Base-by-base conservation (phyloP, 2,797 vertebrate genomes). In the Scomberomorus guttatus region DNA sequence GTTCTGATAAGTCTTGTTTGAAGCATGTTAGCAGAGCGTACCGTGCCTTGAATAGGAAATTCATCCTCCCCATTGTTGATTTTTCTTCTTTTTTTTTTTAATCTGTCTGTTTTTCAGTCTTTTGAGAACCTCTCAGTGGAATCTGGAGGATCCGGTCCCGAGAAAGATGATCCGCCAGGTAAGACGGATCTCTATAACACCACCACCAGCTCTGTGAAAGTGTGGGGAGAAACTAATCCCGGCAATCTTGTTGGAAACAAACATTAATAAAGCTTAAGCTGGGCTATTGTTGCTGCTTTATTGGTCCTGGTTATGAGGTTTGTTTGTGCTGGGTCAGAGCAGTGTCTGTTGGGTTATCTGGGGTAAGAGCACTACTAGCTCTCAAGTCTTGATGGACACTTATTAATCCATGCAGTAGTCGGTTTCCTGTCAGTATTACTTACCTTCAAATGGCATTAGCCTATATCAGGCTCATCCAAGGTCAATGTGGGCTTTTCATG, bases 81-180 rank as follows among this genome's bases (percentile, higher is more conserved):
- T 50, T 34, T 42, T 46, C 71, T 34, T 56, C 55, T 51, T 42
- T 46, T 73, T 34, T 56, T 57, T 51, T 25, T n/a, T 12, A 11
- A 9, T 79, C 20, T 72, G 9, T 84, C 20, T 90, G 24, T 84
- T 83, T 87, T 85, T 79, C 86, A 99, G 98, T 98, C 98, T 78
- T 98, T 96, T 92, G 98, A 99, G 94, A 99, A 97, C 86, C 94
- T 98, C 74, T 96, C 95, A 29, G 90, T 97, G 95, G 96, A 98
- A 93, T 97, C 96, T 79, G 95, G 95, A 82, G 95, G 96, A 92
- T 97, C 96, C 79, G 86, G 96, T 89, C 95, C 94, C n/a, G 97
- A 98, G 94, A 97, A 95, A 93, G 97, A 98, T 97, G 97, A 97
- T 92, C 90, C 93, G 58, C 96, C 94, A 95, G 94, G 95, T 96